These are phyloP conservation scores for Rhynchophorus ferrugineus DNA, from an alignment of 1,140 invertebrate genomes.

Conservation along the genomic window DNA sequence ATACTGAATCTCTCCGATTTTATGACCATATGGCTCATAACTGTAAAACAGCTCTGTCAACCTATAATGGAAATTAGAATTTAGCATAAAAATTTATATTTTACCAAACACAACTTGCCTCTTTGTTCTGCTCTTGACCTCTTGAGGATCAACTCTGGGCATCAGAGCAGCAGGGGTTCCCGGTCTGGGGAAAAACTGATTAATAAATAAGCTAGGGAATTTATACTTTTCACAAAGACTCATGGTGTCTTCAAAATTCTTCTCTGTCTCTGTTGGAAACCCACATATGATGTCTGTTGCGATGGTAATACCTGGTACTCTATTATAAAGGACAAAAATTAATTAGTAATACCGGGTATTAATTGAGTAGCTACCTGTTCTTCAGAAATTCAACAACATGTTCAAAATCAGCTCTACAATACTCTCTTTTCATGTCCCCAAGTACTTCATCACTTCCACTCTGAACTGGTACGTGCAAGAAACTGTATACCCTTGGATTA, in stretches of 20 bases:
- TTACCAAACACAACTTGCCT: constrained; percentile 14
- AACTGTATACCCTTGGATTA: constrained; percentile 87
- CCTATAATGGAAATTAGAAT: constrained; percentile 18
- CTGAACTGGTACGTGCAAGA: constrained; percentile 96
- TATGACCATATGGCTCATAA: constrained; percentile 77
- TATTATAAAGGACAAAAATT: constrained; percentile 40
- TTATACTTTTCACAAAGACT: constrained; percentile 76
- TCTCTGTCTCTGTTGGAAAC: constrained; percentile 91
- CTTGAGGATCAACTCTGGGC: constrained; percentile 68
- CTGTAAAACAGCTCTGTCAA: constrained; percentile 88
- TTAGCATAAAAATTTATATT: neutral
- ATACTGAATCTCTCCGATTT: constrained; percentile 67
- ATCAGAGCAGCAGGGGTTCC: constrained; percentile 93
- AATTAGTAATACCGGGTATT: too few relatives aligned
- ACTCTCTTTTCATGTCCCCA: constrained; percentile 94
- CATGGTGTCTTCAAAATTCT: constrained; percentile 87
- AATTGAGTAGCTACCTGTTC: constrained; percentile 59
- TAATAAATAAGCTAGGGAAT: constrained; percentile 94
- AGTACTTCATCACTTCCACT: constrained; percentile 91
- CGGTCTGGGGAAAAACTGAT: constrained; percentile 94
- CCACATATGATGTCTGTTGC: constrained; percentile 98
- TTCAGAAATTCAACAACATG: constrained; percentile 80
- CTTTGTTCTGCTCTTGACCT: constrained; percentile 88
- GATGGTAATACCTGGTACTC: constrained; percentile 82
- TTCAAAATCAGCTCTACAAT: constrained; percentile 81